phyloP scores from a whole-genome alignment of 2,113 vertebrate species.

The Spilogale gracilis region DNA sequence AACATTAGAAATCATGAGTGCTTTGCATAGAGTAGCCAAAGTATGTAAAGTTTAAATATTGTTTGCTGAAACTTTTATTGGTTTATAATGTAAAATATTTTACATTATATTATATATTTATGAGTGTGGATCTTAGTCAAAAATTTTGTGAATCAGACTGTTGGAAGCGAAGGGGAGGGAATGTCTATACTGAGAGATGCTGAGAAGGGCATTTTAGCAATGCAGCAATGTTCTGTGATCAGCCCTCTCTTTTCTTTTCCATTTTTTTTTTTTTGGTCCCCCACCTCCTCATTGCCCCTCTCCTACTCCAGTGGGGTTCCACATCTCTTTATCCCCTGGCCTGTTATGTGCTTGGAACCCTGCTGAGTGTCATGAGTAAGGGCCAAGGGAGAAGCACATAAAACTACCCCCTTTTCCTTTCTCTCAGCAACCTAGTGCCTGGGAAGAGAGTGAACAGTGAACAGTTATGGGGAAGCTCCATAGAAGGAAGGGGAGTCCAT shows the following conservation, averaged over 20 bases:
- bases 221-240: background rate
- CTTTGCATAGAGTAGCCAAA: slow-evolving; percentile 1
- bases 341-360: background rate
- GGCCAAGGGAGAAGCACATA: background rate
- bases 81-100: background rate
- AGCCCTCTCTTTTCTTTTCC: background rate
- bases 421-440: background rate
- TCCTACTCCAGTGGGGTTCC: background rate
- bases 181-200: background rate
- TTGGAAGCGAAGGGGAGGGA: background rate
- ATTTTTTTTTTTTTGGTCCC: background rate
- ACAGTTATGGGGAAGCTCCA: background rate
- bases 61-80: slow-evolving; percentile 21
- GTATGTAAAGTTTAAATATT: background rate
- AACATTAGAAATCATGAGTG: background rate
- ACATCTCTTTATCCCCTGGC: background rate
- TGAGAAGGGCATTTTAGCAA: background rate
- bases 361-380: background rate
- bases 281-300: background rate
- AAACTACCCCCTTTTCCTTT: background rate
- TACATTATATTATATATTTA: background rate
- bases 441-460: background rate
- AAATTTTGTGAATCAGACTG: background rate
- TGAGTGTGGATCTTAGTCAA: background rate
- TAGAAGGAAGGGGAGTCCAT: background rate